Evolutionary conservation across 2,797 vertebrate genomes (phyloP).

Genomic region (Arremon brunneinucha): DNA sequence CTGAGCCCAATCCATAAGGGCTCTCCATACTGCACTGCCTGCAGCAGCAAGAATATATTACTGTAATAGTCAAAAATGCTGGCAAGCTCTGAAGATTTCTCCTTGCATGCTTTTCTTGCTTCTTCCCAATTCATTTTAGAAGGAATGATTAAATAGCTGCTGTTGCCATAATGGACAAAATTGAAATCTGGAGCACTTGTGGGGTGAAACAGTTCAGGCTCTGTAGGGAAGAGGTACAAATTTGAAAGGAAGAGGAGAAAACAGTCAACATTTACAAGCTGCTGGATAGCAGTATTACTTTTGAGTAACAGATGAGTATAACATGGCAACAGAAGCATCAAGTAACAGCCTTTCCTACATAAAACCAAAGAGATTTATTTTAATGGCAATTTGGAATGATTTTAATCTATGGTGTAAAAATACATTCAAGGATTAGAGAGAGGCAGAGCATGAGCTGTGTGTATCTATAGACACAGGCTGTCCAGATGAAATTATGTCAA

Average conservation of each 20-base stretch:
- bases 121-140: slow-evolving; percentile 88
- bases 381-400: not conserved
- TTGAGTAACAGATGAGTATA: not conserved
- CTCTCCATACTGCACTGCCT: slow-evolving; percentile 69
- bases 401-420: not conserved
- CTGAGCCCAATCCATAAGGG: slow-evolving; percentile 90
- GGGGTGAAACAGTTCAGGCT: slow-evolving; percentile 73
- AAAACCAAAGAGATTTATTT: not conserved
- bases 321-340: not conserved
- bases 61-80: slow-evolving; percentile 81
- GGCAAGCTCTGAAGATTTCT: slow-evolving; percentile 79
- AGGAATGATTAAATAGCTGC: slow-evolving; percentile 82
- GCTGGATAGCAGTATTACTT: not conserved
- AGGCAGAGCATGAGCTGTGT: not conserved
- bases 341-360: not conserved
- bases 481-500: not conserved
- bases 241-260: not conserved
- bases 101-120: slow-evolving; percentile 83
- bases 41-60: slow-evolving; percentile 77
- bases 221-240: slow-evolving; percentile 60
- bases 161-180: slow-evolving; percentile 80
- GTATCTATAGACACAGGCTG: not conserved
- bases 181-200: slow-evolving; percentile 62
- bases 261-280: not conserved
- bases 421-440: not conserved